A percentile compares a stretch with the other conserved stretches of the same genome.
Conservation (phyloP, 2,888 invertebrate species). For the Cephus pygmeus region DNA sequence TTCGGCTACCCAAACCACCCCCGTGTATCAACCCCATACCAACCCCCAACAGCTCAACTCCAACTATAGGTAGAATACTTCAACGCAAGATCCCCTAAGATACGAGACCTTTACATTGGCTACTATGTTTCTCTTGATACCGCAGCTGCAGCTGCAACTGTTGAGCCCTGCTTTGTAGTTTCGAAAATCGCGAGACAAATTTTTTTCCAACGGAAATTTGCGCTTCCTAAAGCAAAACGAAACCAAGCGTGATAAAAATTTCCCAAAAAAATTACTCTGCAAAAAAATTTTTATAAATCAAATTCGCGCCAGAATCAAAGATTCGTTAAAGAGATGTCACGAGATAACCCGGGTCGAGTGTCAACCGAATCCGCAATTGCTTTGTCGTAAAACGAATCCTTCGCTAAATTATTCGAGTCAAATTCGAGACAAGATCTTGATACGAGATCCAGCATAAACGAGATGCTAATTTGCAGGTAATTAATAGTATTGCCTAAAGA, state of each 20-base stretch:
- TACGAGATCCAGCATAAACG: background rate
- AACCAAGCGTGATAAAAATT: background rate
- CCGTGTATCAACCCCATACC: slow-evolving; percentile 13
- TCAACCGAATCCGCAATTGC: background rate
- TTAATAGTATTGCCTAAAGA: background rate
- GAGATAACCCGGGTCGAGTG: background rate
- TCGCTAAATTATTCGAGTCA: background rate
- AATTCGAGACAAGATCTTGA: background rate
- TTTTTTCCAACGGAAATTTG: background rate
- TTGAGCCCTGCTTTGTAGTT: background rate
- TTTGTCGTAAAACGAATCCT: background rate
- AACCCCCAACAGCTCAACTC: background rate
- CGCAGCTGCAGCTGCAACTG: slow-evolving; percentile 10
- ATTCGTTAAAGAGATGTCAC: background rate
- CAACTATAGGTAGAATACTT: slow-evolving; percentile 39
- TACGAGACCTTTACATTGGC: slow-evolving; percentile 47
- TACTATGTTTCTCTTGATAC: slow-evolving; percentile 31
- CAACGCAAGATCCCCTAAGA: slow-evolving; percentile 58
- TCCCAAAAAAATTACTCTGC: background rate
- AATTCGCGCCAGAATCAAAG: background rate
- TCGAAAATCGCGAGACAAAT: background rate
- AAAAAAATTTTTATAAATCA: background rate
- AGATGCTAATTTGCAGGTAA: background rate
- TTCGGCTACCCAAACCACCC: slow-evolving; percentile 17
- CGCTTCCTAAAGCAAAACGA: background rate